Evolutionary conservation across 1,140 invertebrate genomes (phyloP).

Genomic region (Acromyrmex heyeri): DNA sequence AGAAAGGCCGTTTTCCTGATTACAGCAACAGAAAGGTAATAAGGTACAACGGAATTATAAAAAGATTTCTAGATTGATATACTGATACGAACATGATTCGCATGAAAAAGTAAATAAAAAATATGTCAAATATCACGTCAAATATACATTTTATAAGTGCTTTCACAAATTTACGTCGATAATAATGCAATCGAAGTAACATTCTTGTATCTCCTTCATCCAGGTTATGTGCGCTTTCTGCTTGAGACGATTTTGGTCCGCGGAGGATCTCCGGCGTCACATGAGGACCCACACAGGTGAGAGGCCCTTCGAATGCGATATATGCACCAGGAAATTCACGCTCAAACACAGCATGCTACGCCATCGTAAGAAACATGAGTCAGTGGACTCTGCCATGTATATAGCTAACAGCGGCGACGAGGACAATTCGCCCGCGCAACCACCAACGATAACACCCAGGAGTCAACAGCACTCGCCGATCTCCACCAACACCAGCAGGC

Average conservation of each 20-base stretch:
- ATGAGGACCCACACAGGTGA: conserved; percentile 96
- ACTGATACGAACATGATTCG: neutral
- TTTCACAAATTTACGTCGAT: neutral
- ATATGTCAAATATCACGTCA: neutral
- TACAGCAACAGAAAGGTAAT: conserved; percentile 94
- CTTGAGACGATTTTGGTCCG: conserved; percentile 96
- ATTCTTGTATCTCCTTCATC: neutral
- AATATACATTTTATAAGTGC: neutral
- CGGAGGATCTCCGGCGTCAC: conserved; percentile 96
- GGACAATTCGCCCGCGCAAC: conserved; percentile 81
- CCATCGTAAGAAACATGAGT: conserved; percentile 94
- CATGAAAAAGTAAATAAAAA: neutral
- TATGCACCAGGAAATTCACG: conserved; percentile 94
- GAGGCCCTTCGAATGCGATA: conserved; percentile 92
- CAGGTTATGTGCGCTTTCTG: conserved; percentile 97
- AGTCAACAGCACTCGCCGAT: conserved; percentile 78
- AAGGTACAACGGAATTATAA: conserved; percentile 17
- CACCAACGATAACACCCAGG: conserved; percentile 85
- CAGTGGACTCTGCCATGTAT: conserved; percentile 82
- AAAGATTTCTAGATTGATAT: conserved; percentile 18
- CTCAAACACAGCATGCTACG: conserved; percentile 97
- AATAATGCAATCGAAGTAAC: conserved; percentile 7
- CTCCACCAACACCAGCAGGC: conserved; percentile 66
- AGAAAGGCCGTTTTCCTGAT: conserved; percentile 92
- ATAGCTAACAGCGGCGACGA: conserved; percentile 86